phyloP scores from a whole-genome alignment of 1,140 invertebrate species.

The Drosophila malerkotliana region DNA sequence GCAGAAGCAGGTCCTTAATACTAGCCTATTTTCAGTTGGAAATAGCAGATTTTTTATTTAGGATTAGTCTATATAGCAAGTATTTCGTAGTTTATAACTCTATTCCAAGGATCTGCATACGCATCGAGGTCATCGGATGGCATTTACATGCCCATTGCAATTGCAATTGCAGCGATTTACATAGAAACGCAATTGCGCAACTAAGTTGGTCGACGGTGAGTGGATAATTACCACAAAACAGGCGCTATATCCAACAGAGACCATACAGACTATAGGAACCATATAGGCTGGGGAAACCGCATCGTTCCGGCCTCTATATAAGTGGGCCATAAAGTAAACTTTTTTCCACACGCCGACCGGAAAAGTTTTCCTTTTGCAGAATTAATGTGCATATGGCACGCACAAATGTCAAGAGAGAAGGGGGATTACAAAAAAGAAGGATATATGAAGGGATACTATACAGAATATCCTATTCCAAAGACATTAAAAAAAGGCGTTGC shows the following conservation, averaged over 20 bases:
- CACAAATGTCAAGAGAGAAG: slow-evolving; percentile 49
- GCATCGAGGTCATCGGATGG: slow-evolving; percentile 12
- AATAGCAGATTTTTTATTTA: background rate
- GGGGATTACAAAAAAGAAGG: slow-evolving; percentile 7
- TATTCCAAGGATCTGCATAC: background rate
- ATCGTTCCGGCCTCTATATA: slow-evolving; percentile 51
- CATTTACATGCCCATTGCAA: slow-evolving; percentile 18
- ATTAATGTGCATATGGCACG: slow-evolving; percentile 78
- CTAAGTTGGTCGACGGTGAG: slow-evolving; percentile 51
- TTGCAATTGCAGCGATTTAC: slow-evolving; percentile 35
- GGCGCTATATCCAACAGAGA: slow-evolving; percentile 17
- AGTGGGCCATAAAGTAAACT: slow-evolving; percentile 75
- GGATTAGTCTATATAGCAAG: background rate
- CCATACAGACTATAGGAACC: no score
- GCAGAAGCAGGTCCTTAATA: background rate
- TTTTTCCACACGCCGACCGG: slow-evolving; percentile 49
- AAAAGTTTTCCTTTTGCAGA: slow-evolving; percentile 60
- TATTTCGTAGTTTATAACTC: no score
- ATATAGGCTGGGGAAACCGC: slow-evolving; percentile 41
- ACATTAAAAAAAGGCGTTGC: slow-evolving; percentile 60
- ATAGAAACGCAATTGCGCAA: slow-evolving; percentile 59
- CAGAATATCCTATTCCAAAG: slow-evolving; percentile 18
- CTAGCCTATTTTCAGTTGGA: background rate
- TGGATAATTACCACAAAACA: slow-evolving; percentile 70
- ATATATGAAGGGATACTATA: background rate